A percentile compares a stretch with the other conserved stretches of the same genome.
Conservation (phyloP, 2,113 vertebrate genomes). For the Clarias macrocephalus region DNA sequence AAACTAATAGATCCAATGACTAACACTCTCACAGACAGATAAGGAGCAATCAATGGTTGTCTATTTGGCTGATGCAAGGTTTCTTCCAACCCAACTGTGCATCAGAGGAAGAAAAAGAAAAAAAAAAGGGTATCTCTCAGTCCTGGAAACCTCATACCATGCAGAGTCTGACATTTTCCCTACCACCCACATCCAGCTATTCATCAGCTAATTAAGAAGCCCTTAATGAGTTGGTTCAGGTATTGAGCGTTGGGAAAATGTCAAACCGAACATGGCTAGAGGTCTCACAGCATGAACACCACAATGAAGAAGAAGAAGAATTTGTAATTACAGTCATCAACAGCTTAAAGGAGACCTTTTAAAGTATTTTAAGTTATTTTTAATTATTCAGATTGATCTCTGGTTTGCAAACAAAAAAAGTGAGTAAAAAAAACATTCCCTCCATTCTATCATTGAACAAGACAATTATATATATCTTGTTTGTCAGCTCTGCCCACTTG, state of each 20-base stretch:
- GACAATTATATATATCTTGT: too few relatives aligned
- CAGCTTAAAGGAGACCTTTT: background rate
- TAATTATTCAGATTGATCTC: too few relatives aligned
- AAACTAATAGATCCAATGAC: background rate
- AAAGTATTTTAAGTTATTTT: too few relatives aligned
- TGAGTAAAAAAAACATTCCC: too few relatives aligned
- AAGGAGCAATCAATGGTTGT: background rate
- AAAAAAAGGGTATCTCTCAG: background rate
- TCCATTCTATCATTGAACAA: too few relatives aligned
- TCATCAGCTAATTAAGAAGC: background rate
- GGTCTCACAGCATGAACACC: background rate
- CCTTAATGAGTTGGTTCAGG: background rate
- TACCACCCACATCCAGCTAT: background rate
- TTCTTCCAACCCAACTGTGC: background rate
- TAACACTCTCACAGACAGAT: background rate
- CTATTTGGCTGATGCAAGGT: conserved; percentile 35
- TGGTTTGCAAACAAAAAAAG: too few relatives aligned
- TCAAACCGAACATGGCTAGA: background rate
- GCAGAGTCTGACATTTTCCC: background rate
- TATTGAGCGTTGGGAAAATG: background rate
- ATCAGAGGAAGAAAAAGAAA: background rate
- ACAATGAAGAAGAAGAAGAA: background rate
- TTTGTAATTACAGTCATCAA: background rate
- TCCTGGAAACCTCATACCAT: background rate
- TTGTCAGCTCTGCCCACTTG: too few relatives aligned